Conservation (phyloP, 2,888 invertebrate genomes). For the Lithophane semibrunnea region DNA sequence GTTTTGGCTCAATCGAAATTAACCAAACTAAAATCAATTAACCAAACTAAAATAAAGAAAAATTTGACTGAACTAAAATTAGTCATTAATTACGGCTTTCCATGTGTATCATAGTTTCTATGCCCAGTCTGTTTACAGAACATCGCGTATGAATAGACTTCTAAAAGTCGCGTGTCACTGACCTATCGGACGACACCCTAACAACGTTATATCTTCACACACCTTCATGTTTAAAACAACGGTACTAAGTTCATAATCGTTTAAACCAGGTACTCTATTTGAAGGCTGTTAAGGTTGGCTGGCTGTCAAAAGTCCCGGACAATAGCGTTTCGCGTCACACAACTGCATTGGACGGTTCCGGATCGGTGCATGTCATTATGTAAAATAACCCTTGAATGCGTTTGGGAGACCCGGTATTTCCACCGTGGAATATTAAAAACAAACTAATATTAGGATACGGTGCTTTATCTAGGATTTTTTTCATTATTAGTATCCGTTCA, state of each 20-base stretch:
- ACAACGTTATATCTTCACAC: constrained; percentile 37
- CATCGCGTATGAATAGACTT: constrained; percentile 53
- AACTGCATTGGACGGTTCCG: constrained; percentile 75
- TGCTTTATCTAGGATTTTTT: not conserved
- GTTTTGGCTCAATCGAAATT: not conserved
- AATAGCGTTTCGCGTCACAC: constrained; percentile 76
- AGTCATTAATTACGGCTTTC: constrained; percentile 8
- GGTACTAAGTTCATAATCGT: constrained; percentile 54
- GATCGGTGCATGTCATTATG: constrained; percentile 74
- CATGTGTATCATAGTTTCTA: constrained; percentile 29
- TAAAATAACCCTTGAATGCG: constrained; percentile 64
- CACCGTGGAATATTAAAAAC: not conserved
- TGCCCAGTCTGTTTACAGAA: constrained; percentile 50
- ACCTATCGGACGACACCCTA: constrained; percentile 63
- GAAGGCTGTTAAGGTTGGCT: constrained; percentile 77
- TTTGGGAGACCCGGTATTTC: constrained; percentile 18
- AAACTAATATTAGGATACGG: not conserved
- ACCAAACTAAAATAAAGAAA: too few species aligned
- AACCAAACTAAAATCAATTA: not conserved
- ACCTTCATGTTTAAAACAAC: constrained; percentile 49
- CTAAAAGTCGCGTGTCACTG: constrained; percentile 70
- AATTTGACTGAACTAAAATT: not conserved
- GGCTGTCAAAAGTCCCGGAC: constrained; percentile 77
- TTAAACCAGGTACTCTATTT: constrained; percentile 25
- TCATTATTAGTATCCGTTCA: not conserved